Base-by-base conservation (phyloP, 1,140 invertebrate genomes). In the Diachasmimorpha longicaudata region DNA sequence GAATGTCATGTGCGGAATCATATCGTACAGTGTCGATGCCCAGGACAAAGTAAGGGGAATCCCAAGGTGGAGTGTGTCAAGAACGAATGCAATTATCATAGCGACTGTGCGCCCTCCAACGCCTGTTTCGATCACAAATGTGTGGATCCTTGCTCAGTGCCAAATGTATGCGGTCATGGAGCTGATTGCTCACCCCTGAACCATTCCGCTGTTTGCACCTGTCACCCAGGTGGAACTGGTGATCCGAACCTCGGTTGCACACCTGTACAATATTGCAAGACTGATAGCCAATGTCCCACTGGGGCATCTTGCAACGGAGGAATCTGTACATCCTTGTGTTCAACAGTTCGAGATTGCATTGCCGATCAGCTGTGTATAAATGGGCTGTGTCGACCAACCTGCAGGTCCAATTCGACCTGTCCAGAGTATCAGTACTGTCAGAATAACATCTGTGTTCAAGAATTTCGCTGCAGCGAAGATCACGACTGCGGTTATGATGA, bases 161-260 rank as follows among this genome's bases (percentile, higher is more conserved):
- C 93, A 1, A 95, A 96, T 79, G 93, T 94, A 4, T 97, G 96
- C 82, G 96, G 96, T 0, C 91, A 93, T 76, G 93, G 94, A 81
- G 94, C 96, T 0, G 91, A 92, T 66, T 96, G 95, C 82, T 88
- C 88, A 13, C 90, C 93, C 0, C 89, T 90, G 70, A 94, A 93
- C 83, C 94, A 95, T 79, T 91, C 93, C n/a, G 94, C 93, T 1
- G 89, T 94, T 13, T 98, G 96, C 82, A 91, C 91, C 6, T 98
- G 96, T 84, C 88, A 92, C 82, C 89, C 94, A 16, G 96, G 95
- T 19, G 94, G 92, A 74, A 96, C 95, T 10, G 96, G 96, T 66
- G 95, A 97, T 88, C 94, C 96, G 16, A 93, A 94, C 73, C 89
- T 96, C 37, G 95, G 95, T 10, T 96, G 95, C 83, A 92, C 95